phyloP scores from a whole-genome alignment of 2,797 vertebrate genomes.

The Heterohyrax brucei region DNA sequence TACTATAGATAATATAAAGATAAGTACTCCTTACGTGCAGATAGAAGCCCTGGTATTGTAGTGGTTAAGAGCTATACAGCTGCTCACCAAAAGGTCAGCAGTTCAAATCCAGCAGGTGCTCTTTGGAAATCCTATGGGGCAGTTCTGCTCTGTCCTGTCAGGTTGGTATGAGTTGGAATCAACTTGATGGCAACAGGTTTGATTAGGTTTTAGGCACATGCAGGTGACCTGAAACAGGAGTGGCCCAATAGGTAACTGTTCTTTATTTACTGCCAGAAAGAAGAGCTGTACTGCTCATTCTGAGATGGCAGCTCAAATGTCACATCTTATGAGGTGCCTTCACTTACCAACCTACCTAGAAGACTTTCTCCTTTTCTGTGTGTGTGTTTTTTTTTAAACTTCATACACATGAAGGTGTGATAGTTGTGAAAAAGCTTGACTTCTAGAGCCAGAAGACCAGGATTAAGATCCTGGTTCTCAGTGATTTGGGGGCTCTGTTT shows the following conservation, averaged over 20 bases:
- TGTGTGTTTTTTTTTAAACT: not conserved
- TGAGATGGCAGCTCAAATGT: not conserved
- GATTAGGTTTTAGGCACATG: too few relatives aligned
- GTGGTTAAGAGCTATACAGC: too few relatives aligned
- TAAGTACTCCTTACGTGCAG: not conserved
- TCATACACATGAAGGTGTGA: not conserved
- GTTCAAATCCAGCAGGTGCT: too few relatives aligned
- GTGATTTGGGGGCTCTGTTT: not conserved
- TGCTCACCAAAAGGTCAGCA: too few relatives aligned
- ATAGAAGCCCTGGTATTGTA: too few relatives aligned
- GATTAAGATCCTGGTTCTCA: not conserved
- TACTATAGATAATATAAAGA: slow-evolving; percentile 32
- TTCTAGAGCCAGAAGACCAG: not conserved
- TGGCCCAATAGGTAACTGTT: not conserved
- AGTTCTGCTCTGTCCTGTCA: too few relatives aligned
- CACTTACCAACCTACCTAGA: not conserved
- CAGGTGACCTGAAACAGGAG: not conserved
- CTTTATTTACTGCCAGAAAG: not conserved
- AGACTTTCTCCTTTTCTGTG: not conserved
- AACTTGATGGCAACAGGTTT: too few relatives aligned
- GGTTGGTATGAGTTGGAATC: too few relatives aligned
- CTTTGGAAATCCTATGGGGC: too few relatives aligned
- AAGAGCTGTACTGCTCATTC: not conserved
- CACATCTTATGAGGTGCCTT: not conserved
- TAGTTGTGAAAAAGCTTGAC: not conserved